Base-by-base conservation (phyloP, 2,888 invertebrate species). In the Caenorhabditis doughertyi region DNA sequence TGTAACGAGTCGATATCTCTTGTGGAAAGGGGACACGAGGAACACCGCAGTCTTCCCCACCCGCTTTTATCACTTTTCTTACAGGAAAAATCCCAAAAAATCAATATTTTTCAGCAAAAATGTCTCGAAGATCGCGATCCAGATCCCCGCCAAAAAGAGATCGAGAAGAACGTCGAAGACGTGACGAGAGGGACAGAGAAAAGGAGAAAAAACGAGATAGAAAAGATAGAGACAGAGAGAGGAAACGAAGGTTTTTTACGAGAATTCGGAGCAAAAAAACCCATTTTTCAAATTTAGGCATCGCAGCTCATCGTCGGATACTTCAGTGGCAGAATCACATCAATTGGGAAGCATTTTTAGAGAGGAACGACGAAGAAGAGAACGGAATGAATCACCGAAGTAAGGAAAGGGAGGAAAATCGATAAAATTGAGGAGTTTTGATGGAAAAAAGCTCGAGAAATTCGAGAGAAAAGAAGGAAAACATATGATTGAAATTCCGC, bases 281-380 rank as follows among this genome's bases (percentile, higher is more conserved):
- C 42, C 3, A 11, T 42, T 11, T 42, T 42, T 42, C 9, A 27
- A 55, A 70, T 81, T 9, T 47, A 86, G 86, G 62, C 84, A 80
- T 35, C 74, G 84, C 1, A 81, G 79, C 53, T 81, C 79, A 13
- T 86, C 86, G 9, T 77, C 81, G 0, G 84, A 84, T 29, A 64
- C 53, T 2, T 83, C 84, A 0, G 60, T 81, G 23, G 68, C 83
- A 1, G 85, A 84, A 77, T 70, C 79, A 21, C 68, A 81, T 51
- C 82, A 87, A 62, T 56, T 86, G 16, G 86, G 86, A 53, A 86
- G 85, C 56, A 70, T 85, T 47, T 51, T 86, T 47, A 79, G 70
- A 79, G 81, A 83, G 42, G 83, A 83, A 42, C 55, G 74, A 65
- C 35, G 84, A 16, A 44, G 74, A 44, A 44, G 84, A n/a, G 74